Base-by-base conservation (phyloP, 2,797 vertebrate species). In the Spea hammondii region DNA sequence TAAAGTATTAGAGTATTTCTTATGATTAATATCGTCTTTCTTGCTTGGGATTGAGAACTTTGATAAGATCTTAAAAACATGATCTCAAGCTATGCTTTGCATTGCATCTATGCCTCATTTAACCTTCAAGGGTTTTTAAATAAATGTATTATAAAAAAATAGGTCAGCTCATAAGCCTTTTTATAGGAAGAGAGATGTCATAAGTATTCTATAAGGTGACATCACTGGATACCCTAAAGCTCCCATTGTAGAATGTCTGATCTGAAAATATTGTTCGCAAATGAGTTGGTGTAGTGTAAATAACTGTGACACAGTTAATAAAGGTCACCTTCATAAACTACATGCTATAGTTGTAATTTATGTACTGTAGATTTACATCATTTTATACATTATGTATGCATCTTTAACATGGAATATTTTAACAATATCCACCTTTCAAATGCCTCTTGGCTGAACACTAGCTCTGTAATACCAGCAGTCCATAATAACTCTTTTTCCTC, bases 1-100 rank as follows among this genome's bases (percentile, higher is more conserved):
- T 91, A 91, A 90, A 87, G 88, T 90, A 89, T 92, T 89, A 92
- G 87, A 87, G 87, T 87, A 86, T 87, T 73, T 85, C 91, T 86
- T 91, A 90, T 90, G 89, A 87, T 87, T 86, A 92, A 89, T 86
- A 91, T 90, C 87, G 84, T 87, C 88, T 77, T 84, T 80, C 84
- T 86, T 78, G 79, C 72, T 74, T 88, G 86, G 86, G 87, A 87
- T 82, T 14, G 1, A 82, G 86, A 86, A 84, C 82, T 86, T 32
- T 84, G 70, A 82, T 83, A 83, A 88, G 89, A 90, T 86, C 87
- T 84, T 69, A 79, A 70, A 86, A 81, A 85, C 88, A 89, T 91
- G 86, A 84, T 88, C 85, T 84, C 80, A 32, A 85, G 86, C 88
- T 85, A 81, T 88, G 6, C 83, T 84, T 87, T 87, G 71, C 83